Evolutionary conservation across 2,888 invertebrate species (phyloP).

Genomic region (Hirtodrosophila alboralis): DNA sequence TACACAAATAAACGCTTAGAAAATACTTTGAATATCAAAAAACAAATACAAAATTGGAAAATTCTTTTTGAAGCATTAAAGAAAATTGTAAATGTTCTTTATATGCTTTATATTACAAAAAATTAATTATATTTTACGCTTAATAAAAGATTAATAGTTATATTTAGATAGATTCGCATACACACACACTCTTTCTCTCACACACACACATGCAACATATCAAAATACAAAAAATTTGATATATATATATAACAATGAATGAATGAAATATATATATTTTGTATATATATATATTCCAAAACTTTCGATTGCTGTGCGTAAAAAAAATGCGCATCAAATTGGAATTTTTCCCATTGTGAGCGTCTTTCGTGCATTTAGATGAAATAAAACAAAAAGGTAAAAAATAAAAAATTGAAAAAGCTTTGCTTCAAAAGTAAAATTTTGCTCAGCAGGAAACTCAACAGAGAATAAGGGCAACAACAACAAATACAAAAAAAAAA

Average conservation of each 20-base stretch:
- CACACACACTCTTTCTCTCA: constrained; percentile 13
- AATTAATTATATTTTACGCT: constrained; percentile 10
- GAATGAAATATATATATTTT: constrained; percentile 36
- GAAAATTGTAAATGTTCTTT: background rate
- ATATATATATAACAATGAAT: constrained; percentile 69
- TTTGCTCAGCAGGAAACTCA: constrained; percentile 17
- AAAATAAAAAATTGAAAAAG: constrained; percentile 23
- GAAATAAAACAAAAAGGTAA: constrained; percentile 38
- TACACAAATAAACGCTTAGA: constrained; percentile 27
- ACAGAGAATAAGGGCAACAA: constrained; percentile 21
- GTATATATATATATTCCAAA: too few relatives aligned
- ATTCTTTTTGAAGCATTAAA: constrained; percentile 5
- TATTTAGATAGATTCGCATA: constrained; percentile 4
- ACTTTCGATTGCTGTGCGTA: constrained; percentile 35
- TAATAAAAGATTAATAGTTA: constrained; percentile 21
- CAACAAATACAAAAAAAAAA: constrained; percentile 21
- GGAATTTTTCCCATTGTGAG: constrained; percentile 32
- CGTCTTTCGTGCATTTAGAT: constrained; percentile 49
- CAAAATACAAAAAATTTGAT: constrained; percentile 79
- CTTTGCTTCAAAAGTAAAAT: constrained; percentile 13
- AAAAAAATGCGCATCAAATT: constrained; percentile 43
- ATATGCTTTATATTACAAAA: constrained; percentile 25
- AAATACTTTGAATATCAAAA: constrained; percentile 36
- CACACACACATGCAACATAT: constrained; percentile 71
- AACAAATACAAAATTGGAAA: constrained; percentile 36